Evolutionary conservation across 2,797 vertebrate genomes (phyloP), one percentile per base, ranked within the genome.

Genomic region (Cephalopachus bancanus): DNA sequence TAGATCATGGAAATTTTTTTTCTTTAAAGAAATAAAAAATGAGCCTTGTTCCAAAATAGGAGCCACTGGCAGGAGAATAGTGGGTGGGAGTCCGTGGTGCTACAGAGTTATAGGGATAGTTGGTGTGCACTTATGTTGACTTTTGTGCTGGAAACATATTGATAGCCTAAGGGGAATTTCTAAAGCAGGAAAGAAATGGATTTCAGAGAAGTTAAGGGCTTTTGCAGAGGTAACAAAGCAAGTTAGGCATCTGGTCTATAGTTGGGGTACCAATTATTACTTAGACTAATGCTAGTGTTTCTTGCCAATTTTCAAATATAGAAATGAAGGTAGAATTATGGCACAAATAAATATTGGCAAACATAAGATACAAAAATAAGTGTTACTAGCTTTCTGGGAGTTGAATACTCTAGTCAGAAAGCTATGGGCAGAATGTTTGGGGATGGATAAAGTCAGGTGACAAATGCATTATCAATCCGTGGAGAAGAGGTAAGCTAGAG

Each of bases 401-500:
- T 12, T 69, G 28, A 55, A 7, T 89, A 94, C 65, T 67, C 44
- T 65, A 67, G 26, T 59, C 44, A 62, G 75, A 69, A 26, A 71
- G 15, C 22, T 1, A 17, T 3, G 53, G n/a, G 37, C 20, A 53
- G 33, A 57, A 49, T 14, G 28, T 84, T 37, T 76, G 64, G 30
- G 24, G 44, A 26, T 5, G 3, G 51, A 30, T 16, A 22, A 9
- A 3, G 17, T 33, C 33, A 80, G 9, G 37, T 72, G 62, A 9
- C 28, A 7, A 10, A 22, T 14, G 5, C 24, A 1, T 20, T 37
- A 10, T 9, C 57, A 26, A 55, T 14, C n/a, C 1, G 2, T 1
- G 11, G 49, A 64, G 15, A 49, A 55, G 24, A 4, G 26, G 1
- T 1, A 0, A 1, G 1, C 19, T 17, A 0, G 0, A 26, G 4